phyloP scores from a whole-genome alignment of 2,888 invertebrate species.

The Eupithecia dodoneata region DNA sequence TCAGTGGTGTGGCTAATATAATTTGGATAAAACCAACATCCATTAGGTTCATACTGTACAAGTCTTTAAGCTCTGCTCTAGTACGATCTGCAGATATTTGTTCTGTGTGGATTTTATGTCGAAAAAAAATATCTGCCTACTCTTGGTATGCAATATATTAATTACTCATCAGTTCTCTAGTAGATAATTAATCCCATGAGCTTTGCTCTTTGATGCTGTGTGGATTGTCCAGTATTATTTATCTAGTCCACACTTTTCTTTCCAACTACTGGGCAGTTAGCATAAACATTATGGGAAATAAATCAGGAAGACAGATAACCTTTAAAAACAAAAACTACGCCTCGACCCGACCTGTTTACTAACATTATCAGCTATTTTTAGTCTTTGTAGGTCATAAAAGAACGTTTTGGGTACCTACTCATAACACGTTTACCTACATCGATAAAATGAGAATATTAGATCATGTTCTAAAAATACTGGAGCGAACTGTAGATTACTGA shows the following conservation, averaged over 20 bases:
- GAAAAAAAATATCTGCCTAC: background rate
- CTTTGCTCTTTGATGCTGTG: background rate
- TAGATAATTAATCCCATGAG: background rate
- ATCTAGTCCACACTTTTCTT: background rate
- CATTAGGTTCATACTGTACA: too few relatives aligned
- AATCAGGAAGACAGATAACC: constrained; percentile 2
- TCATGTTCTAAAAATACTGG: background rate
- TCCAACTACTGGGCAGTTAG: background rate
- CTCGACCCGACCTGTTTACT: background rate
- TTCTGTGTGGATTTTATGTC: background rate
- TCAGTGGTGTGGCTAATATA: too few relatives aligned
- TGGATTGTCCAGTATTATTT: background rate
- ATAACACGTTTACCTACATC: constrained; percentile 17
- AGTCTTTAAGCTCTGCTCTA: too few relatives aligned
- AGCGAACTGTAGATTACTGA: too few relatives aligned
- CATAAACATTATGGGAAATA: background rate
- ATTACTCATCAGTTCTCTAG: background rate
- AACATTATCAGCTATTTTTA: constrained; percentile 7
- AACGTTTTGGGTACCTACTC: background rate
- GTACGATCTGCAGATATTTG: background rate
- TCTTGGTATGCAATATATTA: background rate
- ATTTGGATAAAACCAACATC: too few relatives aligned
- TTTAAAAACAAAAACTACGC: background rate
- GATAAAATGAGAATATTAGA: background rate
- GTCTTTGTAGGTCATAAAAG: constrained; percentile 6